These are phyloP conservation scores for Rhynchonema sp. DNA, from an alignment of 2,888 invertebrate species.

Conservation along the genomic window DNA sequence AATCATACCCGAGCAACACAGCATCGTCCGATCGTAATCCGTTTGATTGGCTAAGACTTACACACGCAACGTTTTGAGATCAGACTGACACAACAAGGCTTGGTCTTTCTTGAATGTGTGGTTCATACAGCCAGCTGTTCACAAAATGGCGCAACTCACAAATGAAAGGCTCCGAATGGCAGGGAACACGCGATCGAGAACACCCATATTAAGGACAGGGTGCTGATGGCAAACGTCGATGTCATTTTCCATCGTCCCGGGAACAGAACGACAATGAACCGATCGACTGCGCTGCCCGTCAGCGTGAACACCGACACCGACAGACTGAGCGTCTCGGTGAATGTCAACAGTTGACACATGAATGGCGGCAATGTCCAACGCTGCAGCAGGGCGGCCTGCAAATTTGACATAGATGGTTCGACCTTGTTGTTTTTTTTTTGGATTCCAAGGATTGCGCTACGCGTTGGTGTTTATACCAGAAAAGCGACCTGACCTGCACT, in stretches of 20 bases:
- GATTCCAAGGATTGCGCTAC: no score
- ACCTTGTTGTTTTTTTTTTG: no score
- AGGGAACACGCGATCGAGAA: conserved; percentile 14
- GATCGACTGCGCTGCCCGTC: conserved; percentile 64
- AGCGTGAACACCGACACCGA: conserved; percentile 73
- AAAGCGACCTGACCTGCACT: no score
- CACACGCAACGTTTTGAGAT: no score
- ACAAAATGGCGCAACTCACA: background rate
- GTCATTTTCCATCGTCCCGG: conserved; percentile 2
- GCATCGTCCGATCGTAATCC: no score
- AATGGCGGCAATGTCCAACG: conserved; percentile 64
- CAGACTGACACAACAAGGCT: no score
- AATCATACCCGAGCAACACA: no score
- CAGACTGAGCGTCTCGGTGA: conserved; percentile 62
- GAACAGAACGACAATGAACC: conserved; percentile 37
- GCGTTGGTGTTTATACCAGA: no score
- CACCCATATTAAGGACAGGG: conserved; percentile 15
- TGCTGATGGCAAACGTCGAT: background rate
- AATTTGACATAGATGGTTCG: no score
- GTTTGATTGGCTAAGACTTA: no score
- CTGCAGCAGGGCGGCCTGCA: conserved; percentile 67
- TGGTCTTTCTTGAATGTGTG: no score
- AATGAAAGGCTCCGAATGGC: conserved; percentile 14
- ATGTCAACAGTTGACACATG: conserved; percentile 71
- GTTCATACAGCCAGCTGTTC: conserved; percentile 8